Evolutionary conservation across 1,140 invertebrate genomes (phyloP).

Genomic region (Oncopeltus fasciatus): DNA sequence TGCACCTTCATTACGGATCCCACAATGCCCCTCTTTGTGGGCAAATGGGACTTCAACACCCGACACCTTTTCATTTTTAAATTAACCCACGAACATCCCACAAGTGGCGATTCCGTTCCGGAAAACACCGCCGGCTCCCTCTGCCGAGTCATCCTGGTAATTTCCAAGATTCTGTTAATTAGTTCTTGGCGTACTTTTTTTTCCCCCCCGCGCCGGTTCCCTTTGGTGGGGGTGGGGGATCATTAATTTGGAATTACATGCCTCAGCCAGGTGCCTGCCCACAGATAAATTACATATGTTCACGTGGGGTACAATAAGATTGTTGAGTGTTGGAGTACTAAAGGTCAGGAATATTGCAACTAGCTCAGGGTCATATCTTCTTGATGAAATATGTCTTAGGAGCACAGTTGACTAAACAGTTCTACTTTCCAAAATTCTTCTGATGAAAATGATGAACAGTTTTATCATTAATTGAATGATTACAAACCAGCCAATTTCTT

Average conservation of each 20-base stretch:
- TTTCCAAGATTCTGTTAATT: conserved; percentile 4
- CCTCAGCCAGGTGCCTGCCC: no score
- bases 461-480: no score
- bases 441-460: no score
- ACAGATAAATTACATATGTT: no score
- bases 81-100: no score
- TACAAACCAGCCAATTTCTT: no score
- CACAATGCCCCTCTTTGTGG: not conserved
- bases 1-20: not conserved
- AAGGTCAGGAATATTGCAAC: not conserved
- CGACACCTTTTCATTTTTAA: not conserved
- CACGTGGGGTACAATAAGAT: no score
- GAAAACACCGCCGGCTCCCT: not conserved
- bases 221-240: not conserved
- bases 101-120: not conserved
- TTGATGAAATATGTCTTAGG: no score
- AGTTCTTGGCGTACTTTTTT: not conserved
- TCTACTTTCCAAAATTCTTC: no score
- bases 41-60: not conserved
- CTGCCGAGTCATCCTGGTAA: not conserved
- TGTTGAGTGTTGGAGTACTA: not conserved
- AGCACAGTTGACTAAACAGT: no score
- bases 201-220: not conserved
- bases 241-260: not conserved
- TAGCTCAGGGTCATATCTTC: no score